Conservation (phyloP, 1,140 invertebrate species). For the Listronotus bonariensis region DNA sequence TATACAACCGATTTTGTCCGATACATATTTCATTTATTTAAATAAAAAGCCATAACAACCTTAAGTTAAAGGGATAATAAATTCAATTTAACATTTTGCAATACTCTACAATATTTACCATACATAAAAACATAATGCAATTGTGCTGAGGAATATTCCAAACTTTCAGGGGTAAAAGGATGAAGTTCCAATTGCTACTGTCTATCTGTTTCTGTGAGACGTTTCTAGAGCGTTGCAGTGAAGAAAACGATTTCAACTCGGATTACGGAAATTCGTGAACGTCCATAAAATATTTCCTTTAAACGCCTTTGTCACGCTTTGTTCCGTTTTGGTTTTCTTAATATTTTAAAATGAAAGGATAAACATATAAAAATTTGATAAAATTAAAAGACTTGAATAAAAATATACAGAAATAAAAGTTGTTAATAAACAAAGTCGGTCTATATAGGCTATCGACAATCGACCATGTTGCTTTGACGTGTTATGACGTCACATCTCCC, state of each 20-base stretch:
- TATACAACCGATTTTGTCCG: too few relatives aligned
- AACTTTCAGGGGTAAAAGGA: constrained; percentile 27
- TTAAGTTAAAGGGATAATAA: too few relatives aligned
- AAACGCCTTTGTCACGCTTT: constrained; percentile 36
- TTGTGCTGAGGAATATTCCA: constrained; percentile 12
- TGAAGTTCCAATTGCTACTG: constrained; percentile 29
- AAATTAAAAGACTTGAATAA: neutral
- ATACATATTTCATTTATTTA: too few relatives aligned
- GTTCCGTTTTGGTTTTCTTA: constrained; percentile 24
- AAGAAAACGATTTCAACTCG: constrained; percentile 32
- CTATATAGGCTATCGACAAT: too few relatives aligned
- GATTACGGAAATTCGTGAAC: constrained; percentile 36
- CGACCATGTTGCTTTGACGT: too few relatives aligned
- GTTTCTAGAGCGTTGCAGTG: constrained; percentile 24
- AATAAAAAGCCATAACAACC: too few relatives aligned
- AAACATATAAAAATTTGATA: too few relatives aligned
- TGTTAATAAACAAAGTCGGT: too few relatives aligned
- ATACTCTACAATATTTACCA: constrained; percentile 3
- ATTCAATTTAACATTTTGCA: too few relatives aligned
- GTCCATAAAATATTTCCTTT: constrained; percentile 35
- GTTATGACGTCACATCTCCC: too few relatives aligned
- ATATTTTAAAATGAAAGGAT: constrained; percentile 20
- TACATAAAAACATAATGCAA: constrained; percentile 18
- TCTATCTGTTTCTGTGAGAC: constrained; percentile 24
- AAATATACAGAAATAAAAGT: too few relatives aligned